Conservation (phyloP, 2,113 vertebrate species). For the Cheirogaleus medius region DNA sequence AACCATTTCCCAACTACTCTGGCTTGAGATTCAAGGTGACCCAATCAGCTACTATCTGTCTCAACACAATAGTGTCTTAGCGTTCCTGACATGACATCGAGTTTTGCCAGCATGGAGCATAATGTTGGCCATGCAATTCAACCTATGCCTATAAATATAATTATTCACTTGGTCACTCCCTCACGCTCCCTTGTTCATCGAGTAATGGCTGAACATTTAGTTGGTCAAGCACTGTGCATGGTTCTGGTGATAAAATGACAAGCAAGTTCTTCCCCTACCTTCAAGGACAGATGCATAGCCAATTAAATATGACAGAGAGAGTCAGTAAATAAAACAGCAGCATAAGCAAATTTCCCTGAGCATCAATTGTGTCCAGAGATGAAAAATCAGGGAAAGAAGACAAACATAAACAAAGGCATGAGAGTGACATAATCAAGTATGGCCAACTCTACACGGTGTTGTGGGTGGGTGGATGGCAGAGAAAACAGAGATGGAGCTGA, state of each 20-base stretch:
- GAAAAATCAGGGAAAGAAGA: background rate
- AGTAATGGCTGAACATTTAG: background rate
- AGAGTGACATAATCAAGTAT: rapidly evolving
- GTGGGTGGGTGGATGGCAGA: rapidly evolving
- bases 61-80: background rate
- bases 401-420: background rate
- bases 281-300: background rate
- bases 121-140: background rate
- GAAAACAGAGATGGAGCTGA: too few species aligned
- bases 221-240: background rate
- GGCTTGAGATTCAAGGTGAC: background rate
- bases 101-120: background rate
- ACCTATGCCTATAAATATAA: background rate
- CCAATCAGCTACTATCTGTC: too few species aligned
- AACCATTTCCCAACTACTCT: background rate
- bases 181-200: background rate
- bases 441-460: rapidly evolving
- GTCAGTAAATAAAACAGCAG: background rate
- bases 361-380: background rate
- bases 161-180: background rate
- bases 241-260: background rate
- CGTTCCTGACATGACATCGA: background rate
- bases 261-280: background rate
- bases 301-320: background rate
- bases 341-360: background rate